Base-by-base conservation (phyloP, 1,140 invertebrate genomes). In the Spodoptera frugiperda region DNA sequence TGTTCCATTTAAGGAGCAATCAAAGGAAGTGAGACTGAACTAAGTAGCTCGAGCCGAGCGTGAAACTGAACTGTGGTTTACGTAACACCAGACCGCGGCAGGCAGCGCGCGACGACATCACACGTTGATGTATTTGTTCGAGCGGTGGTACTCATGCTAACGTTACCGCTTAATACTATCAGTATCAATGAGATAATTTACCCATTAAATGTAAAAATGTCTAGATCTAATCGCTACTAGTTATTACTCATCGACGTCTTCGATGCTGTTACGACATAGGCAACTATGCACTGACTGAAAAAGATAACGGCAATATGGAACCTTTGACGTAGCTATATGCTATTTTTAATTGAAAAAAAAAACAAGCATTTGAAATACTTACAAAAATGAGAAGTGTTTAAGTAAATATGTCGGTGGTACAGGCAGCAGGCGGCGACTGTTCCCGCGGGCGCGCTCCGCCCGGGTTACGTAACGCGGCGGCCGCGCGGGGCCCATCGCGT, bases 401-500 rank as follows among this genome's bases (percentile, higher is more conserved):
- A 39, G 33, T 9, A 39, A 39, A 39, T 39, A 39, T 39, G 33
- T 39, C 30, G 15, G 21, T 25, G 54, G 54, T 14, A 14, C 15
- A 1, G 30, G 30, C 9, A 21, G n/a, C 12, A 6, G 8, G 49
- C 10, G 3, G 53, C 51, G 15, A 71, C 33, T 71, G 51, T 33
- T 57, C 51, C 51, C 68, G 68, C 10, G 51, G 68, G 51, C 15
- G 51, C 44, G 68, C 49, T 70, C 21, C 46, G 49, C n/a, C n/a
- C 57, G 39, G 39, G 11, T 19, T 25, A 17, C 33, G 15, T 19
- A 14, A 54, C n/a, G 19, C 17, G 15, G 17, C 3, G 9, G 61
- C 55, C 59, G 48, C 30, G 46, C 15, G 75, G 78, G 75, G 67
- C 30, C 78, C 39, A 83, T 83, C 76, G 77, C 79, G 55, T 79